Percentiles rank a stretch among this genome's conserved stretches.
phyloP scores from a whole-genome alignment of 1,140 invertebrate genomes.

The Epicauta chinensis region DNA sequence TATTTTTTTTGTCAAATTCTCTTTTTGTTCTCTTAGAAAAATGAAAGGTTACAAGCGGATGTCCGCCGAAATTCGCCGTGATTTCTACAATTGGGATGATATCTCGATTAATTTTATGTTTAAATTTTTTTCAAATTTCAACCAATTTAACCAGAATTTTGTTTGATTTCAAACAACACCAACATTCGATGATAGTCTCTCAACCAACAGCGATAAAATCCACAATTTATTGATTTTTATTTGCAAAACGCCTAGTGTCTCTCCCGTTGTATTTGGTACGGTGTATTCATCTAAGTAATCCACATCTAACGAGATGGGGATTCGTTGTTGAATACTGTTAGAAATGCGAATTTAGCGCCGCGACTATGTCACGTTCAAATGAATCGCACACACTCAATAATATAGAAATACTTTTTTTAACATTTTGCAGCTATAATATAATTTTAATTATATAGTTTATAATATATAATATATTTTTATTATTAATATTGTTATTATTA shows the following conservation, averaged over 20 bases:
- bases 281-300: too few species aligned
- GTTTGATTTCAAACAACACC: slow-evolving; percentile 18
- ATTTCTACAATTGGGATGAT: too few species aligned
- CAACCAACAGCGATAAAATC: slow-evolving; percentile 32
- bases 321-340: too few species aligned
- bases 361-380: slow-evolving; percentile 30
- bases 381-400: slow-evolving; percentile 33
- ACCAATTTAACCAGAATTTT: slow-evolving; percentile 7
- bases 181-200: slow-evolving; percentile 18
- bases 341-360: slow-evolving; percentile 4
- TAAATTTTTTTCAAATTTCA: too few species aligned
- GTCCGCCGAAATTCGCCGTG: too few species aligned
- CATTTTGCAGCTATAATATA: slow-evolving; percentile 38
- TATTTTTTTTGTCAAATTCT: slow-evolving; percentile 10
- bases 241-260: too few species aligned
- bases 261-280: too few species aligned
- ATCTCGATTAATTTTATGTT: too few species aligned
- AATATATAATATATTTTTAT: background rate
- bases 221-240: background rate
- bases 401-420: slow-evolving; percentile 40
- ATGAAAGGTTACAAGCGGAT: too few species aligned
- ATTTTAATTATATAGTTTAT: slow-evolving; percentile 34
- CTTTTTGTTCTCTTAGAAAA: background rate
- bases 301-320: too few species aligned
- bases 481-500: background rate